Evolutionary conservation across 2,113 vertebrate species (phyloP).

Genomic region (Macrotus californicus): DNA sequence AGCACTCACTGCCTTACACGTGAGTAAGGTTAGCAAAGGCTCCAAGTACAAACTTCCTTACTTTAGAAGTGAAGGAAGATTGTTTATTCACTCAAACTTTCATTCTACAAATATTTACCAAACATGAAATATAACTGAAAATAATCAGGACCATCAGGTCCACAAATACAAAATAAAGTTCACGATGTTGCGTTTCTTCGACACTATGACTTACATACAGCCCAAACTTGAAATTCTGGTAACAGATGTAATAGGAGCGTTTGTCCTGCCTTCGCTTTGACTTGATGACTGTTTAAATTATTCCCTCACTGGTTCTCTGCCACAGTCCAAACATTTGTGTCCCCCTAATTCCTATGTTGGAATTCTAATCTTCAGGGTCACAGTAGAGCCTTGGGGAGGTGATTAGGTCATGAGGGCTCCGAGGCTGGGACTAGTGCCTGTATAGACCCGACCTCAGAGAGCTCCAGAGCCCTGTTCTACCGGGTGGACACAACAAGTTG

Average conservation of each 20-base stretch:
- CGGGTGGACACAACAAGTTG: not conserved
- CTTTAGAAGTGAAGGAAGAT: not conserved
- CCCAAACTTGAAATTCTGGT: not conserved
- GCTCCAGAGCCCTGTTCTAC: not conserved
- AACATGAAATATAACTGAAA: not conserved
- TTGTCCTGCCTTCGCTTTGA: not conserved
- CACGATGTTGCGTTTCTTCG: not conserved
- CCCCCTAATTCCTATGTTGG: not conserved
- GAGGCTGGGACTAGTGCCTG: not conserved
- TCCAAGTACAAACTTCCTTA: not conserved
- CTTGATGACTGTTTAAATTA: not conserved
- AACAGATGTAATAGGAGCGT: not conserved
- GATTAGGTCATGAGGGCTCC: not conserved
- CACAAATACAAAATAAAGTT: constrained; percentile 29
- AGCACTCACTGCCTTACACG: not conserved
- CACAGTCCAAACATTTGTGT: not conserved
- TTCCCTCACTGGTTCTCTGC: not conserved
- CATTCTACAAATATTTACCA: not conserved
- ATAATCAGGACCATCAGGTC: not conserved
- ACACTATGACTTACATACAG: not conserved
- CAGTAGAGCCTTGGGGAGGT: not conserved
- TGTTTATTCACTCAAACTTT: not conserved
- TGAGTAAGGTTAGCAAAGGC: not conserved
- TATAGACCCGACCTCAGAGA: not conserved
- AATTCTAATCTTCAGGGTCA: not conserved